phyloP scores from a whole-genome alignment of 2,113 vertebrate genomes.

The Anhinga rufa region DNA sequence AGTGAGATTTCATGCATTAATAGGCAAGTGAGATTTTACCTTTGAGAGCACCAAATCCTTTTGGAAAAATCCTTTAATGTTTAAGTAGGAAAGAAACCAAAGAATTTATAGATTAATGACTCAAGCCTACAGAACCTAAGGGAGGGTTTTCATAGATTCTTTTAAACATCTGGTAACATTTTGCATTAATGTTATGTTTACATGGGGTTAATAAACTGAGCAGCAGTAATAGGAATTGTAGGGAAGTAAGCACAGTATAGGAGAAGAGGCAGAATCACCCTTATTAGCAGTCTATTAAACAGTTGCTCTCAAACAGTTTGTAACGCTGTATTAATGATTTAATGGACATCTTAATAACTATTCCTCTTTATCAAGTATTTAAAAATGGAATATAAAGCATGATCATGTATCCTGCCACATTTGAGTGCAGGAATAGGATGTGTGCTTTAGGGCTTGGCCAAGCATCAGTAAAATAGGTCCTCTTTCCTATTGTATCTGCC shows the following conservation, averaged over 20 bases:
- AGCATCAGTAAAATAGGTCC: not conserved
- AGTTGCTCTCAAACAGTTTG: not conserved
- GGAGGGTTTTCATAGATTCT: slow-evolving; percentile 22
- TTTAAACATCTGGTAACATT: slow-evolving; percentile 58
- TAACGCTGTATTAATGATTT: not conserved
- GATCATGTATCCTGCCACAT: not conserved
- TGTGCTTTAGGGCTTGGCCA: not conserved
- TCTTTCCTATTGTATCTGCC: not conserved
- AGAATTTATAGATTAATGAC: slow-evolving; percentile 34
- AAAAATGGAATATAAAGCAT: not conserved
- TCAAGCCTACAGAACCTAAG: slow-evolving; percentile 9
- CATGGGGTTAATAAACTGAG: slow-evolving; percentile 42
- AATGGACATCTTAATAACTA: not conserved
- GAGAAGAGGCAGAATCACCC: not conserved
- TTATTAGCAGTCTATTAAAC: not conserved
- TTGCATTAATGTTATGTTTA: slow-evolving; percentile 52
- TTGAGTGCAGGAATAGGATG: not conserved
- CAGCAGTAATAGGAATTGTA: not conserved
- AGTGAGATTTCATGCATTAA: slow-evolving; percentile 35
- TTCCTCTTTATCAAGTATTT: not conserved
- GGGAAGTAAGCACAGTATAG: not conserved
- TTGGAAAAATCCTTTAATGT: slow-evolving; percentile 25
- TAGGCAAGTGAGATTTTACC: not conserved
- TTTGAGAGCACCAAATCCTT: slow-evolving; percentile 41
- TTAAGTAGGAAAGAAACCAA: slow-evolving; percentile 29